Evolutionary conservation across 37 sponge, comb jelly and placozoan genomes (phyloP).

Genomic region (Halichondria panicea): DNA sequence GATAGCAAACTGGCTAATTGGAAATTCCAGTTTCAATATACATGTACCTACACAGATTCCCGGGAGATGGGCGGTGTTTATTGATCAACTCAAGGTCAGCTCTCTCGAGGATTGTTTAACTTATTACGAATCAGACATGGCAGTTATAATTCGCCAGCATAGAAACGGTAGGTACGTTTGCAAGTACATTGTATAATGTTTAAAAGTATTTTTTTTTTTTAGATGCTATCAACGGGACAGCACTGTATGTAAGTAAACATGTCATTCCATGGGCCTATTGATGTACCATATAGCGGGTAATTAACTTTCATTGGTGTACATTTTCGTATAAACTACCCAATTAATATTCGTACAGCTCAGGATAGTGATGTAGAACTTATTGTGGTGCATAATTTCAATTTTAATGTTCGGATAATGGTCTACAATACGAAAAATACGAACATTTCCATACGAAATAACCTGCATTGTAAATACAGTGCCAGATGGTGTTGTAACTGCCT

Average conservation of each 20-base stretch:
- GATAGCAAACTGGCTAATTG: too few relatives aligned
- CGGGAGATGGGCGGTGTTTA: constrained; percentile 72
- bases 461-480: too few relatives aligned
- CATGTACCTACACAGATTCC: constrained; percentile 49
- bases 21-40: too few relatives aligned
- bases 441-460: too few relatives aligned
- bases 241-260: constrained; percentile 38
- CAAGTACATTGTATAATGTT: too few relatives aligned
- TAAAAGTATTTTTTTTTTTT: constrained; percentile 1
- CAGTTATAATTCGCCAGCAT: constrained; percentile 21
- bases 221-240: constrained; percentile 76
- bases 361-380: background rate
- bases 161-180: constrained; percentile 42
- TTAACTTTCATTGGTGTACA: too few relatives aligned
- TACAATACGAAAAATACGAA: too few relatives aligned
- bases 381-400: background rate
- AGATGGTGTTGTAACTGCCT: too few relatives aligned
- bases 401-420: background rate
- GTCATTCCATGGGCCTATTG: too few relatives aligned
- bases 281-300: too few relatives aligned
- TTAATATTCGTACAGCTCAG: too few relatives aligned
- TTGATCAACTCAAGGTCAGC: constrained; percentile 64
- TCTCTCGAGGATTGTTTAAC: constrained; percentile 74
- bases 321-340: too few relatives aligned
- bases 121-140: constrained; percentile 84